A percentile compares a stretch with the other conserved stretches of the same genome.
These are phyloP conservation scores for Sebastes vulpes DNA, from an alignment of 2,797 vertebrate species.

Conservation along the genomic window DNA sequence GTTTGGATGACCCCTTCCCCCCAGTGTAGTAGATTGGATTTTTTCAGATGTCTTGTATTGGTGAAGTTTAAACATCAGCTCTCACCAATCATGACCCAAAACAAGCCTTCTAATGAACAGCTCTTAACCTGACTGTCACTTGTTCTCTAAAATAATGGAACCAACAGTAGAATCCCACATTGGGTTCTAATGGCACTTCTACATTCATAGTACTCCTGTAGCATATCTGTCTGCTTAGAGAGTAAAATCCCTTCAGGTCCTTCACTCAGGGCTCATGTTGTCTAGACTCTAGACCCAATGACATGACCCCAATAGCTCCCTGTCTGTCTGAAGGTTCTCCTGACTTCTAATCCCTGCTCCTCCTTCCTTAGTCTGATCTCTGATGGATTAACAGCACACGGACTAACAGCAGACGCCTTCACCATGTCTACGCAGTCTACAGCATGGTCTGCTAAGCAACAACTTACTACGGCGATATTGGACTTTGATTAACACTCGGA, in stretches of 20 bases:
- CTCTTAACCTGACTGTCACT: neutral
- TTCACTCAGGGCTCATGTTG: neutral
- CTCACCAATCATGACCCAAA: neutral
- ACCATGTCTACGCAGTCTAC: neutral
- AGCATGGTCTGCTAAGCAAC: neutral
- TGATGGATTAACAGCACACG: conserved; percentile 66
- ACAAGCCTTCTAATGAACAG: neutral
- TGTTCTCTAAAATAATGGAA: neutral
- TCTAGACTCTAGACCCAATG: conserved; percentile 14
- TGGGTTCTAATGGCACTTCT: neutral
- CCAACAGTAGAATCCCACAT: neutral
- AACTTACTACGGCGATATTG: neutral
- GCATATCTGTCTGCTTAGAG: neutral
- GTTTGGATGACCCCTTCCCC: neutral
- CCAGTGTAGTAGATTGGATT: neutral
- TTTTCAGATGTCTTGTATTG: neutral
- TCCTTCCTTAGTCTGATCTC: conserved; percentile 73
- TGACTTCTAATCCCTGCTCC: conserved; percentile 61
- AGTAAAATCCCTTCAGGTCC: neutral
- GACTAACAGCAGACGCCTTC: conserved; percentile 13
- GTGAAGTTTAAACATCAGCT: neutral
- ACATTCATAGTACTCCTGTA: neutral
- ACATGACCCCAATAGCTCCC: conserved; percentile 26
- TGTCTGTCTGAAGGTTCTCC: conserved; percentile 41
- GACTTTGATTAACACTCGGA: neutral